Percentiles rank a stretch among this genome's conserved stretches.
phyloP scores from a whole-genome alignment of 2,888 invertebrate species.

The Listrodromus nycthemerus region DNA sequence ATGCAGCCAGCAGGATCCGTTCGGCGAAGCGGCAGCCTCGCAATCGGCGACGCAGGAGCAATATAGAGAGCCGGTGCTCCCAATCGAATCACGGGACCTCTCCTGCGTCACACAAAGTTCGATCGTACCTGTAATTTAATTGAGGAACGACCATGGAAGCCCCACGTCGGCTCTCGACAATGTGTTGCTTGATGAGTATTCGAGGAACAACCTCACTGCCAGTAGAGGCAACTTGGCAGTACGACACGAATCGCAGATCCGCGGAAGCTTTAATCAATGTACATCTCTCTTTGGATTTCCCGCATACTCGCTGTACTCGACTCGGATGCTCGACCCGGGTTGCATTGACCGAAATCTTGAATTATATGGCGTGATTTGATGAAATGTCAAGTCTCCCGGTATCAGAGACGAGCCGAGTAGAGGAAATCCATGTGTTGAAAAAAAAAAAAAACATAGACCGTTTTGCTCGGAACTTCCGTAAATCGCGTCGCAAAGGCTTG shows the following conservation, averaged over 20 bases:
- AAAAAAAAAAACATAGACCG: no score
- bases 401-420: no score
- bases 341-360: neutral
- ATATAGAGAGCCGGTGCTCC: slow-evolving; percentile 20
- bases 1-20: neutral
- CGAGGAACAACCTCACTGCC: slow-evolving; percentile 2
- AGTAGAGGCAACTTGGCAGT: slow-evolving; percentile 2
- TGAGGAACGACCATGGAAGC: slow-evolving; percentile 19
- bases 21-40: slow-evolving; percentile 3
- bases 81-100: slow-evolving; percentile 36
- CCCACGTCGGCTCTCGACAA: slow-evolving; percentile 41
- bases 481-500: neutral
- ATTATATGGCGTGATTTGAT: neutral
- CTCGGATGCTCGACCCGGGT: no score
- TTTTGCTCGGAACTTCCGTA: no score
- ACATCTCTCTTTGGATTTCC: neutral
- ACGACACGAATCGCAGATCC: slow-evolving; percentile 24
- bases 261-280: neutral
- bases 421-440: no score
- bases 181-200: slow-evolving; percentile 46
- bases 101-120: slow-evolving; percentile 38
- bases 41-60: slow-evolving; percentile 4
- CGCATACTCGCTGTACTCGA: neutral
- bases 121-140: slow-evolving; percentile 47
- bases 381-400: neutral